Evolutionary conservation across 2,888 invertebrate species (phyloP).

Genomic region (Caradrina kadenii): DNA sequence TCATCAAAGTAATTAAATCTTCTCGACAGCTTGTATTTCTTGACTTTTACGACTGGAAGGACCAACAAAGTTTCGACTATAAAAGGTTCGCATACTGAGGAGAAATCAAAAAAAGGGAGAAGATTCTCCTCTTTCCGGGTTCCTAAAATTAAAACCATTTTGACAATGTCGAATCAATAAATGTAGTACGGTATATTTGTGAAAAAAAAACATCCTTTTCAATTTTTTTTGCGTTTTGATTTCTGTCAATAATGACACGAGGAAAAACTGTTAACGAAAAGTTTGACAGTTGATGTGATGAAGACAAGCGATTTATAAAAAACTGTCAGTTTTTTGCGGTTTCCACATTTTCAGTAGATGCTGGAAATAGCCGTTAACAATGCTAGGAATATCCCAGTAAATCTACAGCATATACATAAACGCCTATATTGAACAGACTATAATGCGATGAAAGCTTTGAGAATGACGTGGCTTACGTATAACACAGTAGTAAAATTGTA

Average conservation of each 20-base stretch:
- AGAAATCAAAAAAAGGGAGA: background rate
- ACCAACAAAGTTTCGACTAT: no score
- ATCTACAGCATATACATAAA: slow-evolving; percentile 33
- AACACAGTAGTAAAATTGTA: slow-evolving; percentile 16
- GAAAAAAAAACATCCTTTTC: no score
- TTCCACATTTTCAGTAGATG: background rate
- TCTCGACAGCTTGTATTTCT: no score
- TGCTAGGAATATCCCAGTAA: slow-evolving; percentile 34
- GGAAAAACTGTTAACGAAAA: background rate
- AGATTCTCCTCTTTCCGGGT: no score
- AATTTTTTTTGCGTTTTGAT: background rate
- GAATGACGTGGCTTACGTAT: slow-evolving; percentile 7
- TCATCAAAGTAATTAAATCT: no score
- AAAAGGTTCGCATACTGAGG: background rate
- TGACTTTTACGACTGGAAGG: no score
- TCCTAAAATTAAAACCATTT: slow-evolving; percentile 10
- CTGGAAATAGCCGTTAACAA: slow-evolving; percentile 21
- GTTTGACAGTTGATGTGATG: background rate
- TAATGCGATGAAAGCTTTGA: slow-evolving; percentile 18
- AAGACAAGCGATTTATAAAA: background rate
- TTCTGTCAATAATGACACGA: background rate
- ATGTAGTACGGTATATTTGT: no score
- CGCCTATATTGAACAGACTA: background rate
- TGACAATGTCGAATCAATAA: slow-evolving; percentile 16
- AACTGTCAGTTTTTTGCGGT: background rate